Evolutionary conservation across 2,888 invertebrate genomes (phyloP).

Genomic region (Drosophila lacicola): DNA sequence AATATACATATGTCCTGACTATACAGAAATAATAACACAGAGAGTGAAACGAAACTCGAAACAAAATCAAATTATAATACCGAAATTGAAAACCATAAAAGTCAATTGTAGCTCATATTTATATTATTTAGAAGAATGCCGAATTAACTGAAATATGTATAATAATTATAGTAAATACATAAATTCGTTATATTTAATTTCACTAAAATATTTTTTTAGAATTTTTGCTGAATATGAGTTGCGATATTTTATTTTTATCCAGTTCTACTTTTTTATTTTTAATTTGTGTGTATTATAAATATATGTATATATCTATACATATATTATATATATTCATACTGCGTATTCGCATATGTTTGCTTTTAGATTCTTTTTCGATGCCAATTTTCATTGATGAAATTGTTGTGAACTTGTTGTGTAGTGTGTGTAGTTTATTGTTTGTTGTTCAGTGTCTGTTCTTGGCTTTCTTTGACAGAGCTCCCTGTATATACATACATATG

Average conservation of each 20-base stretch:
- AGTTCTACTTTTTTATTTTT: conserved; percentile 2
- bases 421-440: conserved; percentile 42
- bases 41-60: conserved; percentile 44
- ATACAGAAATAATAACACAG: conserved; percentile 44
- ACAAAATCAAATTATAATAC: conserved; percentile 30
- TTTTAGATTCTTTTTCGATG: conserved; percentile 16
- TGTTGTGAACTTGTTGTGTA: conserved; percentile 53
- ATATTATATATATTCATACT: conserved; percentile 6
- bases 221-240: conserved; percentile 5
- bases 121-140: conserved; percentile 20
- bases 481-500: conserved; percentile 62
- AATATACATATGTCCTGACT: conserved; percentile 19
- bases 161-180: conserved; percentile 24
- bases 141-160: conserved; percentile 8
- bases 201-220: conserved; percentile 13
- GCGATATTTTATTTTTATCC: not conserved
- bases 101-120: conserved; percentile 26
- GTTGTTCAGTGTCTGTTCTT: conserved; percentile 55
- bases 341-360: not conserved
- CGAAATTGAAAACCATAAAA: conserved; percentile 12
- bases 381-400: conserved; percentile 60
- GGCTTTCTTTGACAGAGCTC: conserved; percentile 76
- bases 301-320: conserved; percentile 8
- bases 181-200: conserved; percentile 27
- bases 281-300: conserved; percentile 22